These are phyloP conservation scores for Hirundo rustica DNA, from an alignment of 2,797 vertebrate genomes.

Conservation along the genomic window DNA sequence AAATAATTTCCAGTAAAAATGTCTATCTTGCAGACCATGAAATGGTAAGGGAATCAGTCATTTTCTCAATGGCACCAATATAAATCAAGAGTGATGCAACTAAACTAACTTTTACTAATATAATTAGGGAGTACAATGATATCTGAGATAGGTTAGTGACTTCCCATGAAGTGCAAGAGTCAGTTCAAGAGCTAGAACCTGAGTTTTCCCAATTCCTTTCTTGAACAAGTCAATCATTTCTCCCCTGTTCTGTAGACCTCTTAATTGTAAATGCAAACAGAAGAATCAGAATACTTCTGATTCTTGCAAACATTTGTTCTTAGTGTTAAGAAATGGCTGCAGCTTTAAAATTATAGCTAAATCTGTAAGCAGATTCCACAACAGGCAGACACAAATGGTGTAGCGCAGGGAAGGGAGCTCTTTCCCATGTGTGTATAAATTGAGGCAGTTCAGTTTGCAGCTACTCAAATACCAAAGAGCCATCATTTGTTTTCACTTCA, in stretches of 20 bases:
- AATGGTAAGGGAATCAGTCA: neutral
- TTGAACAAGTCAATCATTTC: neutral
- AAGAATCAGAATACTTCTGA: neutral
- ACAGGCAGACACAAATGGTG: neutral
- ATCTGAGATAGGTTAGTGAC: neutral
- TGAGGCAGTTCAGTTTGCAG: slow-evolving; percentile 16
- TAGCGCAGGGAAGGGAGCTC: neutral
- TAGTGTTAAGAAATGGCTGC: neutral
- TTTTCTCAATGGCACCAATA: neutral
- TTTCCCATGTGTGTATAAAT: neutral
- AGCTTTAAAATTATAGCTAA: neutral
- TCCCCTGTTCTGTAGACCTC: neutral
- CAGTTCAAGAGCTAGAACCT: neutral
- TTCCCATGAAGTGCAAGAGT: neutral
- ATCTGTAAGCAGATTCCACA: slow-evolving; percentile 4
- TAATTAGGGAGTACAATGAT: neutral
- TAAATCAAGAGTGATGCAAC: neutral
- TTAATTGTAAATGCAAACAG: neutral
- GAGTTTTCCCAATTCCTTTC: neutral
- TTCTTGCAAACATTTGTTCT: neutral
- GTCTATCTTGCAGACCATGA: neutral
- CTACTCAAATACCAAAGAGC: neutral
- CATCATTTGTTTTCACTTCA: slow-evolving; percentile 23
- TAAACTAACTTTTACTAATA: neutral
- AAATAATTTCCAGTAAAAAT: neutral